phyloP scores from a whole-genome alignment of 2,888 invertebrate species.

The Alviniconcha strummeri region DNA sequence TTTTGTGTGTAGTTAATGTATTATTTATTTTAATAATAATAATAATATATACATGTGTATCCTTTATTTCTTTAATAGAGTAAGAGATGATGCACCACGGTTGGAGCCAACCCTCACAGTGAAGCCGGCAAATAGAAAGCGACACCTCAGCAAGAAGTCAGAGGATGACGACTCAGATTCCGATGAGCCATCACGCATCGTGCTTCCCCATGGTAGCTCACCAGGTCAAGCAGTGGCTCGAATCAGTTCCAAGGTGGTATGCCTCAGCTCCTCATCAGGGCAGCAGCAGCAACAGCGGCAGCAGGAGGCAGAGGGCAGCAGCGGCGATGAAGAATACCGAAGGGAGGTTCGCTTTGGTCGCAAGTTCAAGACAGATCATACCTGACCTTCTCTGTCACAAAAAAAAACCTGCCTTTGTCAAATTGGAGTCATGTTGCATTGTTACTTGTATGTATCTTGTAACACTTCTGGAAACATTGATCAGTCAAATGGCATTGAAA shows the following conservation, averaged over 20 bases:
- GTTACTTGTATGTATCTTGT: no score
- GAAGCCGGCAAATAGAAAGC: constrained; percentile 15
- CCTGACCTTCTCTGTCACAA: not conserved
- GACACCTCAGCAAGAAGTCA: constrained; percentile 21
- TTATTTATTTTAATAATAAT: not conserved
- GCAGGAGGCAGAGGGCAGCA: not conserved
- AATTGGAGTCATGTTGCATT: no score
- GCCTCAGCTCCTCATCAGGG: constrained; percentile 20
- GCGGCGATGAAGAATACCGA: constrained; percentile 17
- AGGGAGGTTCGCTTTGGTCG: constrained; percentile 27
- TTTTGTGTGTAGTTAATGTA: not conserved
- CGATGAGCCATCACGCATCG: constrained; percentile 20
- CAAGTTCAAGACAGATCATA: constrained; percentile 21
- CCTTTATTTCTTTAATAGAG: constrained; percentile 37
- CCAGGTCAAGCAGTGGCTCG: constrained; percentile 13
- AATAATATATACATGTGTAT: no score
- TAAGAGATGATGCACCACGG: constrained; percentile 63
- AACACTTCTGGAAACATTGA: no score
- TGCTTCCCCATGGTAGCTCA: constrained; percentile 4
- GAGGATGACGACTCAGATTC: constrained; percentile 32
- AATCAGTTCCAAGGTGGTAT: constrained; percentile 46
- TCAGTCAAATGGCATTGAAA: no score
- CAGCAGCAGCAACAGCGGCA: no score
- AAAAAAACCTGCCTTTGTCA: no score
- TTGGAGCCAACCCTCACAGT: constrained; percentile 36